Evolutionary conservation across 2,888 invertebrate genomes (phyloP), one percentile per base, ranked within the genome.

Genomic region (Trachelus iudaicus): DNA sequence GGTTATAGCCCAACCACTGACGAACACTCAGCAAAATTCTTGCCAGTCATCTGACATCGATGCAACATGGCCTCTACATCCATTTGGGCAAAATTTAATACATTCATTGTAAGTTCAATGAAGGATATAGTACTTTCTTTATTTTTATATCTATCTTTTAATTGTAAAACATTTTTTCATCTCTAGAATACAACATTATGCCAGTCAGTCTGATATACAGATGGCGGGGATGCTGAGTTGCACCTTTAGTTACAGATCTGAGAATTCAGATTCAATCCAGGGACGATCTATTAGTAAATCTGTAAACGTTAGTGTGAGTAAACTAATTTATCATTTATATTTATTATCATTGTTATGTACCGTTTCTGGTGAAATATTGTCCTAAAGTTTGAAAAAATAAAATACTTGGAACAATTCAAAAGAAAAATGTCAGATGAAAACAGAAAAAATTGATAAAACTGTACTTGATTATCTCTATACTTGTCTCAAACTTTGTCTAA

Each of bases 151-250:
- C 12, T 71, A 69, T 76, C 80, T 69, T 75, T 75, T 75, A 75
- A 76, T 35, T 69, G 1, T 15, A 75, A 37, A 56, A 73, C 73
- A 75, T 78, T 75, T 73, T 82, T 78, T 82, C 79, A 80, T 81
- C 92, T 92, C 81, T 92, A 96, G 96, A 89, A 97, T 97, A 88
- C 93, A 94, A 74, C 96, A 97, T 91, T 97, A 96, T 90, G 96
- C 97, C 0, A 94, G 94, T 83, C 94, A 95, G 76, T 94, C 95
- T 11, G 98, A 98, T 91, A 93, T 98, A 30, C 99, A 99, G 92
- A 98, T 97, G 92, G 97, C 98, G 4, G 98, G 98, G 1, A 97
- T 98, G 96, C 90, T 98, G 79, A 96, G 97, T 81, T 98, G 98
- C 89, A 95, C 96, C 1, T 98, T 98, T 91, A 96, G 96, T 79